Evolutionary conservation across 2,888 invertebrate species (phyloP).

Genomic region (Tetragnatha montana): DNA sequence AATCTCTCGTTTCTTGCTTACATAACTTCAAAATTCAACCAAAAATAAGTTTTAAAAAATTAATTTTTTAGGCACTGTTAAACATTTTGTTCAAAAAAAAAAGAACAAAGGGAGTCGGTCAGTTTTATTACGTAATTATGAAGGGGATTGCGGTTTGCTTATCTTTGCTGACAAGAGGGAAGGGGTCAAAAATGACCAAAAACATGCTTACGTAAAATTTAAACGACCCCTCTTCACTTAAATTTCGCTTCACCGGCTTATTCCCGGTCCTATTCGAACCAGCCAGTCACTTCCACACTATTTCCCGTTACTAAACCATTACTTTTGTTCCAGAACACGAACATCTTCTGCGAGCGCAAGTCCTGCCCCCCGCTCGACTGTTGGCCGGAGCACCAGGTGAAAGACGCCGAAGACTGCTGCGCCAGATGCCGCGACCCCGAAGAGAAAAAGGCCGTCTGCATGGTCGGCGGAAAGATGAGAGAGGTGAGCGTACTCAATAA

Average conservation of each 20-base stretch:
- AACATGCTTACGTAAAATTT: too few species aligned
- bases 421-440: slow-evolving; percentile 74
- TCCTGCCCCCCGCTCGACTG: slow-evolving; percentile 95
- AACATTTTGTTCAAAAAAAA: too few species aligned
- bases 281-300: background rate
- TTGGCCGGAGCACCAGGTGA: slow-evolving; percentile 81
- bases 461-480: slow-evolving; percentile 78
- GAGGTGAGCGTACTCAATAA: slow-evolving; percentile 79
- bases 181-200: too few species aligned
- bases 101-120: too few species aligned
- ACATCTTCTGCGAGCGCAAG: slow-evolving; percentile 85
- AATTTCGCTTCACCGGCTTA: background rate
- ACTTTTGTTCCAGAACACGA: slow-evolving; percentile 80
- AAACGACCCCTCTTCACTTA: too few species aligned
- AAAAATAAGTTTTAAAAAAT: too few species aligned
- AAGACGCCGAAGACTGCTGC: slow-evolving; percentile 75
- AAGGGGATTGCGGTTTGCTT: too few species aligned
- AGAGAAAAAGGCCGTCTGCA: slow-evolving; percentile 69
- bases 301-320: background rate
- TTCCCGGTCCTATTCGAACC: background rate
- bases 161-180: too few species aligned
- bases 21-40: too few species aligned
- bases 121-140: too few species aligned
- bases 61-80: too few species aligned
- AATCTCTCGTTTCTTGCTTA: too few species aligned